Conservation (phyloP, 2,888 invertebrate species). For the Melipona bicolor region DNA sequence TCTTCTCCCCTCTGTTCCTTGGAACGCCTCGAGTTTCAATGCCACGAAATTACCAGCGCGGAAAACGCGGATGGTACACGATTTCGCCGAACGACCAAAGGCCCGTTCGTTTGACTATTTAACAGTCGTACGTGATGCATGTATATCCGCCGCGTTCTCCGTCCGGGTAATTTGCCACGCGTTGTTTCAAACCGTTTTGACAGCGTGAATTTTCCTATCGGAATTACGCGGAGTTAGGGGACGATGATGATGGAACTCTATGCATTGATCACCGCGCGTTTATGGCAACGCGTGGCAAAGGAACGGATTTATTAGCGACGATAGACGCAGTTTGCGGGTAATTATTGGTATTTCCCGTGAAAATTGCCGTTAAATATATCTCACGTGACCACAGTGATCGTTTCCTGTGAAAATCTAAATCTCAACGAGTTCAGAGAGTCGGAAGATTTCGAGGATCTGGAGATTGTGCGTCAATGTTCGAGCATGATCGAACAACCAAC, state of each 20-base stretch:
- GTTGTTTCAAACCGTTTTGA: not conserved
- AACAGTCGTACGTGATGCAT: slow-evolving; percentile 18
- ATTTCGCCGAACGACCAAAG: not conserved
- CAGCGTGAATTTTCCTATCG: not conserved
- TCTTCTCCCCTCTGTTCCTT: slow-evolving; percentile 30
- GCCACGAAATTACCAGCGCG: slow-evolving; percentile 2
- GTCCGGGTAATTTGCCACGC: not conserved
- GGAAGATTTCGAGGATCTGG: not conserved
- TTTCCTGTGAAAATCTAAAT: too few relatives aligned
- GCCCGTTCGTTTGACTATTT: slow-evolving; percentile 18
- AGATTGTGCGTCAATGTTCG: not conserved
- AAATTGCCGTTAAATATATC: not conserved
- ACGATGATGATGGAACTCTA: not conserved
- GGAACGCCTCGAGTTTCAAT: slow-evolving; percentile 12
- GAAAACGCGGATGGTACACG: slow-evolving; percentile 19
- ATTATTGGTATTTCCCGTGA: not conserved
- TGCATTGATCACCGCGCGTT: not conserved
- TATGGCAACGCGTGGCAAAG: not conserved
- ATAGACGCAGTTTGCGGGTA: not conserved
- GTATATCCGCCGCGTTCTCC: not conserved
- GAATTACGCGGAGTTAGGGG: not conserved
- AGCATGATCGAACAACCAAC: not conserved
- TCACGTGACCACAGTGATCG: too few relatives aligned
- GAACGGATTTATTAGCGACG: not conserved
- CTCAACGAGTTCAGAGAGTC: not conserved